Evolutionary conservation across 2,113 vertebrate genomes (phyloP), one percentile per base, ranked within the genome.

Genomic region (Rhadina sibilatrix): DNA sequence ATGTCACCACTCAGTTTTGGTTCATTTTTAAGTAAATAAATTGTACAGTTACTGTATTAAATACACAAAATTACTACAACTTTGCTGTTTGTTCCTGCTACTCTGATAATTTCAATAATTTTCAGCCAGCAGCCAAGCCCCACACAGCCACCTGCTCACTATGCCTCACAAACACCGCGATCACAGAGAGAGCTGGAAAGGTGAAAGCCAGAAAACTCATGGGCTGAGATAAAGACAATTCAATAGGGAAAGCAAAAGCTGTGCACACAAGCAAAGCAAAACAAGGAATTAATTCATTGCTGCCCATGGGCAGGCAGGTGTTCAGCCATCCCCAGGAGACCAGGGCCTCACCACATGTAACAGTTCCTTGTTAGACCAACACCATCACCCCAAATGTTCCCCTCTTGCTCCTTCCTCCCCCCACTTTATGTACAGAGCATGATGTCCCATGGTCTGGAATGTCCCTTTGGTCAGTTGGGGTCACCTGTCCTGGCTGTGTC

Each of bases 121-220:
- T 79, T 53, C 12, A 12, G 47, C 6, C 54, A 76, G 25, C 30
- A 69, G 47, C 30, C 54, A 61, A 54, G 70, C 25, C 30, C 46
- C 63, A 35, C 6, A 1, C 11, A 54, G 63, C n/a, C 2, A 1
- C 53, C 16, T 0, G 0, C 13, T 89, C 78, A 12, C 53, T 40
- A 4, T 4, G 24, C n/a, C 16, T 52, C 72, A 60, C 31, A 44
- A 52, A 59, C 46, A 44, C 21, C 21, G n/a, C 20, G 38, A 76
- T 12, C 47, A 38, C 17, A 14, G 47, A 35, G 28, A 82, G 6
- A 54, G 31, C 11, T 0, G 0, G 38, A 53, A 75, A 5, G 1
- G 24, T 24, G 10, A 68, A 76, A 54, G 0, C 30, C 63, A 53
- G 24, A 61, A 24, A 83, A 35, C 30, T 35, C 8, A 2, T 4